Evolutionary conservation across 2,797 vertebrate species (phyloP).

Genomic region (Chaenodraco wilsoni): DNA sequence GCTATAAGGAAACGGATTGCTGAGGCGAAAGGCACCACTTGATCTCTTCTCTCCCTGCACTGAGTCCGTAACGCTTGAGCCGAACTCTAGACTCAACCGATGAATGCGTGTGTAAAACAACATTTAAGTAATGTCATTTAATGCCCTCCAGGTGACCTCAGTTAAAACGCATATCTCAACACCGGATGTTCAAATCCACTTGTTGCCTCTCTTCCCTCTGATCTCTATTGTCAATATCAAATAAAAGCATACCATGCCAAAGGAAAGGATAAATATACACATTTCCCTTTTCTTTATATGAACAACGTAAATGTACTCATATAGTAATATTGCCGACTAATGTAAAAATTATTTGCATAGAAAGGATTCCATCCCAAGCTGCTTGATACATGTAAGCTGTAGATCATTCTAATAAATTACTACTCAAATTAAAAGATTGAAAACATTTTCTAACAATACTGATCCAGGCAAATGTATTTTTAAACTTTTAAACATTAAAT

Average conservation of each 20-base stretch:
- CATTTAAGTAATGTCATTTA: conserved; percentile 7
- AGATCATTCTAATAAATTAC: neutral
- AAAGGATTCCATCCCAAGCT: too few species aligned
- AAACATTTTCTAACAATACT: neutral
- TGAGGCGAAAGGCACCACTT: conserved; percentile 38
- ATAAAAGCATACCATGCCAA: too few species aligned
- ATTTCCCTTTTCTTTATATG: too few species aligned
- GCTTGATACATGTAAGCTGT: neutral
- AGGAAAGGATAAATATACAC: too few species aligned
- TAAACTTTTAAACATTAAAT: neutral
- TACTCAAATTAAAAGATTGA: neutral
- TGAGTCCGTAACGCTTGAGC: conserved; percentile 24
- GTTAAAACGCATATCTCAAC: neutral
- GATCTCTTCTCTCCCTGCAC: conserved; percentile 45
- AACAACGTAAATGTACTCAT: too few species aligned
- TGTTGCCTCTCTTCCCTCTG: neutral
- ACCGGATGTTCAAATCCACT: neutral
- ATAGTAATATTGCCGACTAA: too few species aligned
- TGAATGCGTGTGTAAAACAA: conserved; percentile 36
- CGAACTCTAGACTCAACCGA: conserved; percentile 40
- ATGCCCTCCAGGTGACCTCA: neutral
- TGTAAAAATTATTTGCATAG: too few species aligned
- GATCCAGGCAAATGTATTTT: neutral
- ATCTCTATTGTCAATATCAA: neutral
- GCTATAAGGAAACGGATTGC: conserved; percentile 63